These are phyloP conservation scores for Lycodopsis pacificus DNA, from an alignment of 2,797 vertebrate species.

Conservation along the genomic window DNA sequence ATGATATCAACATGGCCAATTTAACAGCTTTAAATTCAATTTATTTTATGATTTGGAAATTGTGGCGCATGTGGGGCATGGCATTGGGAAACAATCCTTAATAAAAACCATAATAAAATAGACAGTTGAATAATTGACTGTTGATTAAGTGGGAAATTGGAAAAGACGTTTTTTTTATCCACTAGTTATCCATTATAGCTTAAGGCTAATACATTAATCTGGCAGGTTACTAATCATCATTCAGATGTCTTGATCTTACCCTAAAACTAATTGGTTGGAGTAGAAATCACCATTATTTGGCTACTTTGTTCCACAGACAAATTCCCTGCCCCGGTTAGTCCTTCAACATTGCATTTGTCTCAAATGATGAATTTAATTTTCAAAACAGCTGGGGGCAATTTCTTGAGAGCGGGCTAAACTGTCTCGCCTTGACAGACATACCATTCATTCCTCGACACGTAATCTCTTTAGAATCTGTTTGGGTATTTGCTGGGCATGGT, in stretches of 20 bases:
- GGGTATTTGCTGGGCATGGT: constrained; percentile 57
- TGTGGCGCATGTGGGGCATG: neutral
- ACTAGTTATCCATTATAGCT: neutral
- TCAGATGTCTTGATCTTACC: constrained; percentile 3
- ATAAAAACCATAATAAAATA: neutral
- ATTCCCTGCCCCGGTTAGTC: constrained; percentile 44
- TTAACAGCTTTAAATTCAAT: neutral
- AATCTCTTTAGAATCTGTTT: constrained; percentile 71
- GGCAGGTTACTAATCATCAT: constrained; percentile 7
- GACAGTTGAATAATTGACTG: neutral
- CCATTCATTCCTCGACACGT: constrained; percentile 79
- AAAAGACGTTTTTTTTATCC: neutral
- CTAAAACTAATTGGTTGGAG: constrained; percentile 5
- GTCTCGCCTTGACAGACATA: constrained; percentile 70
- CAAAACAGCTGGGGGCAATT: constrained; percentile 46
- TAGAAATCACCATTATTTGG: neutral
- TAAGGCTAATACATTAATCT: constrained; percentile 16
- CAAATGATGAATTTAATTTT: constrained; percentile 60
- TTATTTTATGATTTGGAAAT: neutral
- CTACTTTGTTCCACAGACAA: constrained; percentile 25
- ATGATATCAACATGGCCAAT: neutral
- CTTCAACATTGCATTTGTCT: constrained; percentile 21
- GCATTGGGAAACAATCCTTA: neutral
- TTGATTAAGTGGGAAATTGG: constrained; percentile 26
- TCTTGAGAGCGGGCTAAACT: constrained; percentile 49